phyloP scores from a whole-genome alignment of 2,113 vertebrate genomes.

The Acanthisitta chloris region DNA sequence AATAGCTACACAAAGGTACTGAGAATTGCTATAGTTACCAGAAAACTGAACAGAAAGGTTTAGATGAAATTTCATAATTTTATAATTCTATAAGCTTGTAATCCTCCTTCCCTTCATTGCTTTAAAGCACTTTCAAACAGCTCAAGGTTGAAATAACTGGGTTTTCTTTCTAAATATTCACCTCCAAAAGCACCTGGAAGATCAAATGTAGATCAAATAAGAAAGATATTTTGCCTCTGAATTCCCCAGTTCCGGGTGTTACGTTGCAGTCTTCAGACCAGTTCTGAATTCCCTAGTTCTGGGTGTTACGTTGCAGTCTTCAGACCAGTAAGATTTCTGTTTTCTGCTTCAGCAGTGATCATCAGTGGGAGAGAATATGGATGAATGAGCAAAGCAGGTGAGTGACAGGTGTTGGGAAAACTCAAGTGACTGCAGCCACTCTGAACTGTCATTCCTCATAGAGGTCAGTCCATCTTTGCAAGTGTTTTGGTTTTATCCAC shows the following conservation, averaged over 20 bases:
- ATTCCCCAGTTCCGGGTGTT: background rate
- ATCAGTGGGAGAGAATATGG: background rate
- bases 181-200: background rate
- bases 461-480: background rate
- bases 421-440: background rate
- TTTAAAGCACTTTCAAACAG: background rate
- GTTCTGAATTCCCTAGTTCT: background rate
- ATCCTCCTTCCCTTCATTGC: background rate
- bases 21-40: background rate
- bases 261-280: background rate
- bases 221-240: background rate
- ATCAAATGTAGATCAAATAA: background rate
- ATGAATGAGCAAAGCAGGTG: background rate
- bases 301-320: background rate
- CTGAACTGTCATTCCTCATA: background rate
- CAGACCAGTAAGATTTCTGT: background rate
- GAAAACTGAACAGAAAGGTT: background rate
- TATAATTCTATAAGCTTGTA: background rate
- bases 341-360: background rate
- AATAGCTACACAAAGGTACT: conserved; percentile 34
- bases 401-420: background rate
- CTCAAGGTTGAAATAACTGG: background rate
- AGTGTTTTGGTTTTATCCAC: background rate
- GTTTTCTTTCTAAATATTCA: conserved; percentile 21
- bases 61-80: background rate